Evolutionary conservation across 1,140 invertebrate species (phyloP), one percentile per base, ranked within the genome.

Genomic region (Proctacanthus coquilletti): DNA sequence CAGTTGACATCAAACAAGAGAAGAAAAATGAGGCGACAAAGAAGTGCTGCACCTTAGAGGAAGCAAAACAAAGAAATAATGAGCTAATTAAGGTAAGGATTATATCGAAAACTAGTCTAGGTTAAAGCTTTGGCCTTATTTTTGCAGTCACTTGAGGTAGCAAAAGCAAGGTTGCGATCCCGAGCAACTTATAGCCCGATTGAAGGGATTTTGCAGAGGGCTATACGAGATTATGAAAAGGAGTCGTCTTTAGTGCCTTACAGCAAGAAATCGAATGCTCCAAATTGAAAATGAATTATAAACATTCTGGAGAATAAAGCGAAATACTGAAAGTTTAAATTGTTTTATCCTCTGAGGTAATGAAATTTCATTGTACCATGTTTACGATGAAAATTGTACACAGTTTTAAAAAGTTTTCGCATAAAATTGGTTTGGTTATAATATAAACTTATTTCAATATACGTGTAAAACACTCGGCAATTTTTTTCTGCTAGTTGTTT

Each of bases 181-280:
- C 52, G 56, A 4, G 42, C 53, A 2, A 57, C 53, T 0, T 60
- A 50, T 23, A 60, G 56, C 5, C 56, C 56, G 0, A 47, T 59
- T 11, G 56, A 60, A 13, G 47, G 51, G 38, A 43, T 60, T 9
- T 35, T 60, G 3, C 41, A 55, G 20, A 39, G 53, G 18, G 53
- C 56, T 1, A 38, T 56, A 13, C 30, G 44, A 2, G 55, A 60
- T 23, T 60, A 59, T 41, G 50, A 47, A 42, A 45, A 38, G 11
- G 52, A 56, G 29, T 35, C 52, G 27, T 44, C 37, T 18, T 29
- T 13, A 4, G n/a, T n/a, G n/a, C n/a, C n/a, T n/a, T n/a, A n/a
- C n/a, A n/a, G n/a, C n/a, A n/a, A n/a, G n/a, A n/a, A n/a, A n/a
- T n/a, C n/a, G n/a, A n/a, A n/a, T n/a, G n/a, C n/a, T n/a, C n/a